A percentile compares a stretch with the other conserved stretches of the same genome.
These are phyloP conservation scores for Notolepis coatsorum DNA, from an alignment of 2,797 vertebrate genomes.

Conservation along the genomic window DNA sequence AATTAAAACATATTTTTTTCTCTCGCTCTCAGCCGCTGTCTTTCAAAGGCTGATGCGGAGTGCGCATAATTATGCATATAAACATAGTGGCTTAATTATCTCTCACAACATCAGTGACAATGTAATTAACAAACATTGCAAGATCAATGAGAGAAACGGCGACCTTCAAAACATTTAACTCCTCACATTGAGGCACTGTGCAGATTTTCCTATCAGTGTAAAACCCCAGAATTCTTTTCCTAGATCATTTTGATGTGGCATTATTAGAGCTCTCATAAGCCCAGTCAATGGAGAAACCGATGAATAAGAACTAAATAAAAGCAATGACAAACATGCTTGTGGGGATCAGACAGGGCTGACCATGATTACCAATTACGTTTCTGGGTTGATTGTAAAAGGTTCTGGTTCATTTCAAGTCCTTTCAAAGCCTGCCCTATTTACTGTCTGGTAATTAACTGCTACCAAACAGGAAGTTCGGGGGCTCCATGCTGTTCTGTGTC, in stretches of 20 bases:
- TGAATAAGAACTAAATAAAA: slow-evolving; percentile 68
- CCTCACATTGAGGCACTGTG: slow-evolving; percentile 81
- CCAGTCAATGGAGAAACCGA: slow-evolving; percentile 59
- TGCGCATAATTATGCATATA: slow-evolving; percentile 99
- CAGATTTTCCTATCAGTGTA: slow-evolving; percentile 81
- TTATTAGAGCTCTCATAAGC: slow-evolving; percentile 69
- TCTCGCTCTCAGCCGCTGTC: slow-evolving; percentile 74
- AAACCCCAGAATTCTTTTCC: slow-evolving; percentile 80
- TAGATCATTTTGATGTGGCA: slow-evolving; percentile 76
- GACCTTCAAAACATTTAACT: slow-evolving; percentile 98
- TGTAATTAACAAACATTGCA: slow-evolving; percentile 99
- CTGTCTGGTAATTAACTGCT: slow-evolving; percentile 74
- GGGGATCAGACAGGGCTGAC: slow-evolving; percentile 65
- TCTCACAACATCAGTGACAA: slow-evolving; percentile 99
- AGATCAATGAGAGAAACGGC: slow-evolving; percentile 99
- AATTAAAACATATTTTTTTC: slow-evolving; percentile 81
- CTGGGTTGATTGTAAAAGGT: slow-evolving; percentile 75
- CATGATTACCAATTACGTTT: slow-evolving; percentile 71
- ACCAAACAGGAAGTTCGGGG: slow-evolving; percentile 71
- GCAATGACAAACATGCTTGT: slow-evolving; percentile 63
- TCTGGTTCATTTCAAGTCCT: slow-evolving; percentile 73
- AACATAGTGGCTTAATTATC: slow-evolving; percentile 99
- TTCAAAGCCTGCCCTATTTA: slow-evolving; percentile 70
- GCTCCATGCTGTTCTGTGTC: slow-evolving; percentile 46
- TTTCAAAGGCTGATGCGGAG: slow-evolving; percentile 93